A percentile compares a stretch with the other conserved stretches of the same genome.
phyloP scores from a whole-genome alignment of 2,113 vertebrate species.

The Tetraodon nigroviridis region DNA sequence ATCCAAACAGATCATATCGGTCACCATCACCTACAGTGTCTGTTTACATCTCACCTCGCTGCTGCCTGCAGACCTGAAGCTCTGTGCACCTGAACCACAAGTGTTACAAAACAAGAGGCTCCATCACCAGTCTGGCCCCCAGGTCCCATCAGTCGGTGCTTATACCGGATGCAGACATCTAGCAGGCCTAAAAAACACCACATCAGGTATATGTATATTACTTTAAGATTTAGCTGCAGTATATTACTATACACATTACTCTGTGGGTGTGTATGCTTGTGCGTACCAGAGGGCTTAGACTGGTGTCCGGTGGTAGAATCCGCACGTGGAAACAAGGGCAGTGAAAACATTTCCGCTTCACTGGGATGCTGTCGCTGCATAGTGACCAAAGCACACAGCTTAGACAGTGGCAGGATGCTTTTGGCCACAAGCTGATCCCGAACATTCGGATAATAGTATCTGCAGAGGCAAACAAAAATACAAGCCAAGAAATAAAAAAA shows the following conservation, averaged over 20 bases:
- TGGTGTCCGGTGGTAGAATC: constrained; percentile 63
- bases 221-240: background rate
- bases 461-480: constrained; percentile 46
- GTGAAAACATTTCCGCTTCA: constrained; percentile 81
- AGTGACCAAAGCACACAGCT: constrained; percentile 89
- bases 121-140: constrained; percentile 47
- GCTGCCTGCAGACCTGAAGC: constrained; percentile 90
- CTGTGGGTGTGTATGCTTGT: background rate
- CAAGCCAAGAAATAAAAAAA: background rate
- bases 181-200: constrained; percentile 77
- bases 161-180: constrained; percentile 84
- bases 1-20: background rate
- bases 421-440: constrained; percentile 91
- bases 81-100: constrained; percentile 83
- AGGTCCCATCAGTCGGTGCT: constrained; percentile 60
- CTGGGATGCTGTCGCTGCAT: constrained; percentile 78
- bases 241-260: background rate
- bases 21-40: background rate
- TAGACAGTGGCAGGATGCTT: constrained; percentile 85
- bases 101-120: constrained; percentile 71
- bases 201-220: background rate
- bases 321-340: constrained; percentile 78
- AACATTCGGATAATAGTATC: constrained; percentile 97
- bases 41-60: constrained; percentile 75
- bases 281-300: constrained; percentile 77